Evolutionary conservation across 2,797 vertebrate species (phyloP), one percentile per base, ranked within the genome.

Genomic region (Prunella strophiata): DNA sequence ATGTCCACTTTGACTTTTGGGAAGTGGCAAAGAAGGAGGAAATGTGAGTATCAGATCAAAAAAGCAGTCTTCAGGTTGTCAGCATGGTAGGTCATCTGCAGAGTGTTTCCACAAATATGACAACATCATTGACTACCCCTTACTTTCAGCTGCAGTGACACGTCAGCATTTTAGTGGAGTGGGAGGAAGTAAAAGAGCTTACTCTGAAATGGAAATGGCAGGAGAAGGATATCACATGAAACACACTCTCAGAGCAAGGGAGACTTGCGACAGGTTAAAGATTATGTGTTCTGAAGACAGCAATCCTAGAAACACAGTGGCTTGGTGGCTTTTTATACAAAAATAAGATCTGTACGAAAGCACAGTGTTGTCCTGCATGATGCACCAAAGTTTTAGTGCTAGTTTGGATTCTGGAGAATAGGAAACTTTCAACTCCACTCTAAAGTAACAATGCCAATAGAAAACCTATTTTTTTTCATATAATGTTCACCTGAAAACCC

Each of bases 401-500:
- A 81, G 79, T 89, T 96, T 94, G 93, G 90, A 77, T 88, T 85
- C 47, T 89, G 95, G 83, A 93, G 88, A 95, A 95, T 65, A 83
- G 68, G 66, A 92, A 66, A 91, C 30, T 91, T 90, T 96, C 85
- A 93, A 66, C 30, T 91, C 78, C 68, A 25, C 62, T 96, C 82
- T 89, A 62, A 97, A 97, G 79, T 88, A 95, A 95, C 95, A 96
- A 81, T 86, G 62, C 42, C 94, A 96, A 85, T 51, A 85, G 23
- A 92, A 91, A 94, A 88, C 19, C 0, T 11, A 23, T 13, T 54
- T 82, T 54, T 54, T 67, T 51, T 26, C 0, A 11, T 50, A 20
- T 32, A n/a, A 29, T 36, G 51, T 68, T 67, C n/a, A 29, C 26
- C 16, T 63, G 32, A 73, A 38, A 61, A 42, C 5, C 1, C 4